phyloP scores from a whole-genome alignment of 2,797 vertebrate genomes.

The Gallinago nigripennis region DNA sequence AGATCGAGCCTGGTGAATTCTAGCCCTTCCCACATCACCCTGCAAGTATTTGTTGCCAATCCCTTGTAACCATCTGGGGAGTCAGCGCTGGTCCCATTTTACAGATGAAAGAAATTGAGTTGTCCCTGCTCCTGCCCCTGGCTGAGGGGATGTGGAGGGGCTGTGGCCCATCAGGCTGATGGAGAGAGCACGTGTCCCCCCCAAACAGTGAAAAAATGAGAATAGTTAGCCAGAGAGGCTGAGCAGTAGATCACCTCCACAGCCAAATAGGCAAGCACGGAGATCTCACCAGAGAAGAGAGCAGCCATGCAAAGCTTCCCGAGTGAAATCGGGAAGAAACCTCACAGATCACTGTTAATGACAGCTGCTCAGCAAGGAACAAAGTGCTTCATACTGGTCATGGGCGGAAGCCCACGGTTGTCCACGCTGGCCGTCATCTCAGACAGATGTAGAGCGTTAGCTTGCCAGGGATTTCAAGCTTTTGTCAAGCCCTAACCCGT shows the following conservation, averaged over 20 bases:
- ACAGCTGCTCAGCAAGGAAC: slow-evolving; percentile 62
- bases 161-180: background rate
- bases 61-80: background rate
- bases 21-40: background rate
- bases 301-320: background rate
- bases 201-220: rapidly evolving
- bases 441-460: background rate
- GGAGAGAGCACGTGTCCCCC: background rate
- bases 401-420: background rate
- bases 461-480: slow-evolving; percentile 41
- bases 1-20: background rate
- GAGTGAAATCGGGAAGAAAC: background rate
- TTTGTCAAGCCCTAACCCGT: background rate
- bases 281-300: background rate
- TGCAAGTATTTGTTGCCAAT: background rate
- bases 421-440: slow-evolving; percentile 24
- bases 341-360: slow-evolving; percentile 54
- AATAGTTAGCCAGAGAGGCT: background rate
- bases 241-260: background rate
- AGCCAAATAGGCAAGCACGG: background rate
- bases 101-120: background rate
- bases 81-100: background rate
- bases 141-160: rapidly evolving
- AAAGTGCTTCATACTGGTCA: slow-evolving; percentile 41
- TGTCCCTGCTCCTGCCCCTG: background rate